These are phyloP conservation scores for Ricordea florida DNA, from an alignment of 92 coral and sea anemone genomes.

Conservation along the genomic window DNA sequence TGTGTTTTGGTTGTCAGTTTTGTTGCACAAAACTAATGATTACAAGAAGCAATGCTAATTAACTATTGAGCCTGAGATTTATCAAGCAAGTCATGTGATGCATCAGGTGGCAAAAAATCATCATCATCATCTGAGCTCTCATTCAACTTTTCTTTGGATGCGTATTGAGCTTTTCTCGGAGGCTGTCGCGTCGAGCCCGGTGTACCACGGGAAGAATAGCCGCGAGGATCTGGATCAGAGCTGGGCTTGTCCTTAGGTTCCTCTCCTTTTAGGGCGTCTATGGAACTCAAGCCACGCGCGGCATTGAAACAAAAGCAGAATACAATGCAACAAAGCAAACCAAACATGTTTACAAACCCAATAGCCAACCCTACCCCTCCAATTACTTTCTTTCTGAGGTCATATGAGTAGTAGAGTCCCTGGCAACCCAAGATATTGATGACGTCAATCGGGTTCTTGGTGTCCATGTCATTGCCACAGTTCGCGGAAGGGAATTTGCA, in stretches of 20 bases:
- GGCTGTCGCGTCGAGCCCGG: constrained; percentile 39
- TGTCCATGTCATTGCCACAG: constrained; percentile 95
- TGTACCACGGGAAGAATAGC: constrained; percentile 11
- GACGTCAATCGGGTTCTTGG: constrained; percentile 96
- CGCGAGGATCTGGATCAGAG: constrained; percentile 8
- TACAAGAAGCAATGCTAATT: too few relatives aligned
- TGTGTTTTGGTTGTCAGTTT: too few relatives aligned
- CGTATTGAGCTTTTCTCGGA: constrained; percentile 46
- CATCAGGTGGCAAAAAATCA: constrained; percentile 68
- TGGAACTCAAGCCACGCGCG: constrained; percentile 89
- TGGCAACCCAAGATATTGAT: constrained; percentile 92
- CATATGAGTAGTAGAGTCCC: constrained; percentile 82
- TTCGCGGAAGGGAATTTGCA: constrained; percentile 85
- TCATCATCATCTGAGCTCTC: constrained; percentile 77
- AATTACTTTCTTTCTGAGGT: constrained; percentile 64
- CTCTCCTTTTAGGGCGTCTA: constrained; percentile 89
- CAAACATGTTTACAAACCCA: constrained; percentile 76
- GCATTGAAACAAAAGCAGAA: constrained; percentile 82
- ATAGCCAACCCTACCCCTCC: constrained; percentile 97
- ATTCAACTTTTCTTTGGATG: constrained; percentile 71
- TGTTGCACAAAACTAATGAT: too few relatives aligned
- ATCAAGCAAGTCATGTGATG: constrained; percentile 77
- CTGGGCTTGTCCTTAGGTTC: constrained; percentile 58
- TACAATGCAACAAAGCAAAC: constrained; percentile 66
- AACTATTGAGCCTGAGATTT: constrained; percentile 64